phyloP scores from a whole-genome alignment of 2,113 vertebrate genomes.

The Nasalis larvatus region DNA sequence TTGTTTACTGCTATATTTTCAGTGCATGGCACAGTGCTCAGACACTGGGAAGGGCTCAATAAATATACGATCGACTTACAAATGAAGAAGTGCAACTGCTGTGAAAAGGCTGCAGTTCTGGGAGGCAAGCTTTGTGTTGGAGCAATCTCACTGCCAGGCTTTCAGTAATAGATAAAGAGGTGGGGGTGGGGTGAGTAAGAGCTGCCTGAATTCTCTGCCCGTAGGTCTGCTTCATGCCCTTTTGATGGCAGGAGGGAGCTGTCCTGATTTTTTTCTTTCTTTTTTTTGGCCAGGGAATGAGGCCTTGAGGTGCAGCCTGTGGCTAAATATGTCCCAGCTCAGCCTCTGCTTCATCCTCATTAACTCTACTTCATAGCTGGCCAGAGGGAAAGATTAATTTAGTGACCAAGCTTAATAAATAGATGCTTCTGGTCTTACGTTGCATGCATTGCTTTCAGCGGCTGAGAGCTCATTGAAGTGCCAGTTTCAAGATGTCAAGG shows the following conservation, averaged over 20 bases:
- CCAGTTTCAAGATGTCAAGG: constrained; percentile 66
- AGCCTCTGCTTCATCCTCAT: constrained; percentile 43
- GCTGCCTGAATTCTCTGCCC: not conserved
- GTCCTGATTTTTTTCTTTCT: not conserved
- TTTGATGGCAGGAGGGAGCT: constrained; percentile 44
- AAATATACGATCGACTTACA: not conserved
- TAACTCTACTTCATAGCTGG: constrained; percentile 34
- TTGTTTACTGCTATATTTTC: not conserved
- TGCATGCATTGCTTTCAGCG: constrained; percentile 16
- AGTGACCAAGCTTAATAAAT: constrained; percentile 56
- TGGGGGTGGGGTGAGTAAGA: not conserved
- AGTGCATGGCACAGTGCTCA: not conserved
- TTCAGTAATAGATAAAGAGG: not conserved
- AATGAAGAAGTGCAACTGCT: not conserved
- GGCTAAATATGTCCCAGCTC: constrained; percentile 50
- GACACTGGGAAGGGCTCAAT: not conserved
- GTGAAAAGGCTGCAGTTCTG: not conserved
- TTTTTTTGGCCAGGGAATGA: not conserved
- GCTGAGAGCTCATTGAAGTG: constrained; percentile 7
- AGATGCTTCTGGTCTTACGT: constrained; percentile 56
- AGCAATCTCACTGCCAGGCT: not conserved
- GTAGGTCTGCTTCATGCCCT: not conserved
- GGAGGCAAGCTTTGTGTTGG: not conserved
- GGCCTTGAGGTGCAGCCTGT: not conserved
- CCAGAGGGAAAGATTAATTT: constrained; percentile 39